These are phyloP conservation scores for Panurus biarmicus DNA, from an alignment of 2,113 vertebrate species.

Conservation along the genomic window DNA sequence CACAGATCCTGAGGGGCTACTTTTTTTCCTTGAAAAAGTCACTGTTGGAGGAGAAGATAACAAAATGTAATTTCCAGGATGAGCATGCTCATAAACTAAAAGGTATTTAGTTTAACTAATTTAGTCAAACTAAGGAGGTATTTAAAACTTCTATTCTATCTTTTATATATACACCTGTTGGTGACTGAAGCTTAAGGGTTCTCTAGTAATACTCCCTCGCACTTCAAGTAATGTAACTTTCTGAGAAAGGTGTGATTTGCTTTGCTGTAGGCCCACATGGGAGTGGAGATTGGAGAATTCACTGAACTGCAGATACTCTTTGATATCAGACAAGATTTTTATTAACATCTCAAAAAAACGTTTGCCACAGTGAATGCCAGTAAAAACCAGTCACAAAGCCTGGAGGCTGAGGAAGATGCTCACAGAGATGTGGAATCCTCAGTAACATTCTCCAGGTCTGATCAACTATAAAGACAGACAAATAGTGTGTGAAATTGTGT, in stretches of 20 bases:
- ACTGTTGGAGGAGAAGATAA: not conserved
- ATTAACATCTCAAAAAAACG: not conserved
- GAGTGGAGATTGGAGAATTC: not conserved
- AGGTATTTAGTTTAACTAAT: not conserved
- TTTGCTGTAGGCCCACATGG: not conserved
- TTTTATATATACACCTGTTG: not conserved
- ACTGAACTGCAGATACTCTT: not conserved
- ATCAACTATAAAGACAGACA: not conserved
- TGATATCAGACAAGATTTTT: not conserved
- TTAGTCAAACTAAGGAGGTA: not conserved
- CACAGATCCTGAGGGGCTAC: not conserved
- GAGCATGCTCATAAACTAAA: not conserved
- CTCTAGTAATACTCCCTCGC: not conserved
- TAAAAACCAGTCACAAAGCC: not conserved
- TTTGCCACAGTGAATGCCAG: not conserved
- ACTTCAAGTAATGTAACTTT: not conserved
- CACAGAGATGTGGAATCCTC: not conserved
- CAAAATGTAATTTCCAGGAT: not conserved
- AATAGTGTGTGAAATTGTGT: not conserved
- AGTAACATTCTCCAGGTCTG: not conserved
- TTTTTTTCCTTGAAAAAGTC: not conserved
- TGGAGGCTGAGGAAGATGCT: not conserved
- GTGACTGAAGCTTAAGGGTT: not conserved
- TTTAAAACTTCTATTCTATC: not conserved
- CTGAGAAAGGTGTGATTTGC: not conserved